Evolutionary conservation across 92 coral and sea anemone species (phyloP).

Genomic region (Parazoanthus atlanticus): DNA sequence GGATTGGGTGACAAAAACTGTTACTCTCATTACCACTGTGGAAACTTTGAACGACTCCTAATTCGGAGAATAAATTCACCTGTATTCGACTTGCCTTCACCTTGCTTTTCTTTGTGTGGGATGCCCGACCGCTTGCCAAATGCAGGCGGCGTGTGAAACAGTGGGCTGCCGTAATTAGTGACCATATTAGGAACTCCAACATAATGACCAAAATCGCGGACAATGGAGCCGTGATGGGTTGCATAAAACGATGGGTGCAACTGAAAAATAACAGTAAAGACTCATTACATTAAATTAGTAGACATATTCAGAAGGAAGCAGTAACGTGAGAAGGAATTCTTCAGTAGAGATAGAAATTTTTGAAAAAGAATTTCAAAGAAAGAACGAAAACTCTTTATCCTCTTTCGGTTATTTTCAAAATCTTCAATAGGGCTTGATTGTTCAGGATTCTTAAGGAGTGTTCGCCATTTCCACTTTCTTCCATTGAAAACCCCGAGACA

Average conservation of each 20-base stretch:
- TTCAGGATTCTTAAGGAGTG: too few species aligned
- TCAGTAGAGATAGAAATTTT: too few species aligned
- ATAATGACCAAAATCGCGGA: slow-evolving; percentile 94
- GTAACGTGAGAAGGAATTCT: too few species aligned
- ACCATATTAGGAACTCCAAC: slow-evolving; percentile 95
- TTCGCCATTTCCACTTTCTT: too few species aligned
- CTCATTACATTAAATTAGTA: background rate
- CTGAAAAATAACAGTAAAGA: background rate
- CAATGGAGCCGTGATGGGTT: slow-evolving; percentile 96
- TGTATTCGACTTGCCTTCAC: slow-evolving; percentile 16
- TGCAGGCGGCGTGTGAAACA: slow-evolving; percentile 69
- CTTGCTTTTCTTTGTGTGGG: slow-evolving; percentile 25
- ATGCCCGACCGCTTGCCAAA: slow-evolving; percentile 76
- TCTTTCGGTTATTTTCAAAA: too few species aligned
- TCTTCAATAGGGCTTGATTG: too few species aligned
- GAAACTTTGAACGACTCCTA: background rate
- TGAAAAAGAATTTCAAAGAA: too few species aligned
- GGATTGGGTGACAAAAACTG: too few species aligned
- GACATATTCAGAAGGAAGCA: too few species aligned
- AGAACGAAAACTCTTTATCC: too few species aligned
- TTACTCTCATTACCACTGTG: too few species aligned
- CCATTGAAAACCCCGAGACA: too few species aligned
- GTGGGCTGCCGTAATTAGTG: slow-evolving; percentile 84
- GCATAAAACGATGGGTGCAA: slow-evolving; percentile 93
- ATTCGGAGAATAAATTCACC: background rate